Conservation (phyloP, 2,113 vertebrate genomes). For the Scopus umbretta region DNA sequence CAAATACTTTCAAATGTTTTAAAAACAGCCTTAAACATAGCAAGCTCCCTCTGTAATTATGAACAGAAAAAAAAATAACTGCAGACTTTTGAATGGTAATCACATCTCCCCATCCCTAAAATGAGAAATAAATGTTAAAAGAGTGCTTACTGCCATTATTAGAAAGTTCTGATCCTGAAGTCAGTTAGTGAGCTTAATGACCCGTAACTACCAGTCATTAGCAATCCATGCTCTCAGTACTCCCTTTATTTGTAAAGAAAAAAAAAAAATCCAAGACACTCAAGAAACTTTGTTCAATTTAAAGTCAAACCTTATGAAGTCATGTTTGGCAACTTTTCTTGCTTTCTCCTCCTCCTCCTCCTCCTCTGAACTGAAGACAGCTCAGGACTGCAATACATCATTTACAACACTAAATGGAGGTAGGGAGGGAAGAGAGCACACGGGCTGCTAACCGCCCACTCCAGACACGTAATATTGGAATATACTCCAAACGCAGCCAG, state of each 20-base stretch:
- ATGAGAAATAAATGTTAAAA: slow-evolving; percentile 58
- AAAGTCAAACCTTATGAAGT: slow-evolving; percentile 73
- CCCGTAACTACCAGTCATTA: slow-evolving; percentile 52
- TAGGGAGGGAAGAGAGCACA: slow-evolving; percentile 9
- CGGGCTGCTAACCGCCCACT: slow-evolving; percentile 43
- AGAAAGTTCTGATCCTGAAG: slow-evolving; percentile 61
- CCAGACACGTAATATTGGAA: slow-evolving; percentile 59
- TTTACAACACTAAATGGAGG: slow-evolving; percentile 30
- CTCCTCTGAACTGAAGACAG: slow-evolving; percentile 16
- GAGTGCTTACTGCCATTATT: slow-evolving; percentile 46
- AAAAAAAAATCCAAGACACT: slow-evolving; percentile 45
- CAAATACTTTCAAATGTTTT: not conserved
- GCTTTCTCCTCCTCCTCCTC: slow-evolving; percentile 46
- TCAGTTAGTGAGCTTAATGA: slow-evolving; percentile 67
- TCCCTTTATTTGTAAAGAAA: slow-evolving; percentile 60
- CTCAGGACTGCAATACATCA: slow-evolving; percentile 63
- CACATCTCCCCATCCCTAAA: slow-evolving; percentile 24
- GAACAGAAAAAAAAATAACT: slow-evolving; percentile 6
- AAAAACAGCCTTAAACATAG: slow-evolving; percentile 17
- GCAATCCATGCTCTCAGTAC: slow-evolving; percentile 26
- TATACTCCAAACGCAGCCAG: slow-evolving; percentile 47
- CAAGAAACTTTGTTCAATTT: slow-evolving; percentile 64
- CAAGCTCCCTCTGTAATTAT: not conserved
- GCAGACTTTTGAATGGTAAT: slow-evolving; percentile 36
- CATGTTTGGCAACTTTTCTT: slow-evolving; percentile 68